These are phyloP conservation scores for Teleiodes luculella DNA, from an alignment of 2,888 invertebrate species.

Conservation along the genomic window DNA sequence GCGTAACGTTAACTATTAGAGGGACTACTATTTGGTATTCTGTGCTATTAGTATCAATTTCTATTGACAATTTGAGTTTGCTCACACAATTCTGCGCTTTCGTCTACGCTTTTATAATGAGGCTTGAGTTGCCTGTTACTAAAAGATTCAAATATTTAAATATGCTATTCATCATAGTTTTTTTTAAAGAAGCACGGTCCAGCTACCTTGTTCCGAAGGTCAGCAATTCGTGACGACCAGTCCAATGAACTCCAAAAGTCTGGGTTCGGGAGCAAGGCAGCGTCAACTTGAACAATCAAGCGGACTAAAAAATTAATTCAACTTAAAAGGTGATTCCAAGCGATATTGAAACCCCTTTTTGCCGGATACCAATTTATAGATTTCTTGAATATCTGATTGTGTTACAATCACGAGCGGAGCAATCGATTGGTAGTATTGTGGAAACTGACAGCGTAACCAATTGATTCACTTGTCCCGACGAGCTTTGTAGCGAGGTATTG, in stretches of 20 bases:
- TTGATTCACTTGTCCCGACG: slow-evolving; percentile 49
- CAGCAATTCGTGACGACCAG: neutral
- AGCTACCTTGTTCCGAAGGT: neutral
- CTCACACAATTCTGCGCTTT: too few relatives aligned
- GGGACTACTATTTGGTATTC: too few relatives aligned
- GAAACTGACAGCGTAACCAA: slow-evolving; percentile 49
- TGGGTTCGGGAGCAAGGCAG: slow-evolving; percentile 15
- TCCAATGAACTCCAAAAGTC: slow-evolving; percentile 16
- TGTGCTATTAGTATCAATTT: too few relatives aligned
- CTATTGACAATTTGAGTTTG: too few relatives aligned
- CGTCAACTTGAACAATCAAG: neutral
- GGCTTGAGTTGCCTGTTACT: too few relatives aligned
- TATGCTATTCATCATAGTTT: too few relatives aligned
- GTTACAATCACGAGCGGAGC: slow-evolving; percentile 39
- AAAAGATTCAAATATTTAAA: too few relatives aligned
- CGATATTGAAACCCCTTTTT: neutral
- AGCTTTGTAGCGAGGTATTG: slow-evolving; percentile 36
- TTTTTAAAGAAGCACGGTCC: neutral
- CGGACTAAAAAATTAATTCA: slow-evolving; percentile 5
- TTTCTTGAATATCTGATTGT: slow-evolving; percentile 35
- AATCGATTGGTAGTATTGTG: slow-evolving; percentile 37
- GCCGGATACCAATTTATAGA: slow-evolving; percentile 12
- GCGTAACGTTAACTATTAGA: too few relatives aligned
- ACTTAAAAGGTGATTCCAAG: neutral
- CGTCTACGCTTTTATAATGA: too few relatives aligned